Base-by-base conservation (phyloP, 2,888 invertebrate genomes). In the Timandra comae region DNA sequence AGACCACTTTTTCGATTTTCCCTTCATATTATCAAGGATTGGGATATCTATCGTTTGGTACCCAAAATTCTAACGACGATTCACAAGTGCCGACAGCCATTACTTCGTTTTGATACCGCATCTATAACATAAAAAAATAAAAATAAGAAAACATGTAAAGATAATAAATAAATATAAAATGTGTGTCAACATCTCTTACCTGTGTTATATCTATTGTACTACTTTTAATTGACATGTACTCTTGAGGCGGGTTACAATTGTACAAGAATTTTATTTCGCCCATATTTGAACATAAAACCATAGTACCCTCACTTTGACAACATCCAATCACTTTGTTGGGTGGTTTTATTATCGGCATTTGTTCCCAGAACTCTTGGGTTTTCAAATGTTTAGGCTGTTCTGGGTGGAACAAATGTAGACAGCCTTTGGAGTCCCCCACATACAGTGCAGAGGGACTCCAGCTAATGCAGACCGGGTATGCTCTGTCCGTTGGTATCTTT, bases 1-100 rank as follows among this genome's bases (percentile, higher is more conserved):
- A n/a, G n/a, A n/a, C n/a, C n/a, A n/a, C 2, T 11, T n/a, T 26
- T 26, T 26, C 12, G 10, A 26, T 2, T 8, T 6, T n/a, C 10
- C 12, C 12, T 22, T 8, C 2, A 4, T n/a, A 7, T 7, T 8
- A 29, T 29, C 20, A 29, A 5, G 13, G 19, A 10, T 29, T 29
- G 9, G 7, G 7, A 43, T 63, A 67, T 43, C 44, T 60, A 16
- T 72, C 67, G 21, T 59, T 65, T 1, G 85, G 85, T 27, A 84
- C 65, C 87, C 87, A 87, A 44, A 87, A 79, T 49, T 87, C 87
- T 19, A 87, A 49, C 3, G 86, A 75, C 3, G 80, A 77, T 40
- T 86, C 85, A 52, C 85, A 85, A n/a, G 84, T 85, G 8, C 86
- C 85, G 23, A 82, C 63, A 20, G 75, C 86, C 50, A 87, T 49